Base-by-base conservation (phyloP, 2,888 invertebrate species). In the Phortica okadai region DNA sequence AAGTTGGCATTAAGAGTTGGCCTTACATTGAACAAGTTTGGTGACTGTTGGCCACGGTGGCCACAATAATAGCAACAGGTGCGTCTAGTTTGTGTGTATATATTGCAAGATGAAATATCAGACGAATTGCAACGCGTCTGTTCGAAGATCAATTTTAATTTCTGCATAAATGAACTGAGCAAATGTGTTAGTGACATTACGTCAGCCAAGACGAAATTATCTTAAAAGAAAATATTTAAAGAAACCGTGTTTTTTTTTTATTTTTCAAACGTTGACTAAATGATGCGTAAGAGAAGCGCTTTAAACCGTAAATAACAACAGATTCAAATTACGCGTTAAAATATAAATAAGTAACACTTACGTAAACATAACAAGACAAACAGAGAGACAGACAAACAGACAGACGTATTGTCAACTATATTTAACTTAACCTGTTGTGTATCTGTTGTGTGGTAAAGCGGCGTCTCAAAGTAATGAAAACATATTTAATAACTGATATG, bases 21-120 rank as follows among this genome's bases (percentile, higher is more conserved):
- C 11, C 16, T 44, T 67, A 25, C 42, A 67, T 67, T 67, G 67
- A 67, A 67, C 67, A 16, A 42, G 42, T 42, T 67, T 67, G 67
- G n/a, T 44, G 67, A 67, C 11, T 25, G 33, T 33, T 33, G 33
- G 33, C 33, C 33, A 33, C 33, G 4, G 33, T 33, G 4, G 21
- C 21, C 33, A 50, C 10, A 11, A 6, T 50, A 14, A 45, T 2
- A 50, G 2, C 1, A 50, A 50, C 50, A 50, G 50, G 50, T 50
- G 50, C 50, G 50, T 11, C 50, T 6, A 14, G 14, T 50, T 1
- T 50, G 14, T 50, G 50, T 50, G 14, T 50, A 8, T 6, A 14
- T 1, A 50, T 14, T 50, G 2, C 50, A 50, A 50, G 2, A 8
- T 50, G 50, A 50, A 50, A 50, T 14, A 3, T 50, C 33, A 33